phyloP scores from a whole-genome alignment of 2,797 vertebrate genomes.

The Sebastolobus alascanus region DNA sequence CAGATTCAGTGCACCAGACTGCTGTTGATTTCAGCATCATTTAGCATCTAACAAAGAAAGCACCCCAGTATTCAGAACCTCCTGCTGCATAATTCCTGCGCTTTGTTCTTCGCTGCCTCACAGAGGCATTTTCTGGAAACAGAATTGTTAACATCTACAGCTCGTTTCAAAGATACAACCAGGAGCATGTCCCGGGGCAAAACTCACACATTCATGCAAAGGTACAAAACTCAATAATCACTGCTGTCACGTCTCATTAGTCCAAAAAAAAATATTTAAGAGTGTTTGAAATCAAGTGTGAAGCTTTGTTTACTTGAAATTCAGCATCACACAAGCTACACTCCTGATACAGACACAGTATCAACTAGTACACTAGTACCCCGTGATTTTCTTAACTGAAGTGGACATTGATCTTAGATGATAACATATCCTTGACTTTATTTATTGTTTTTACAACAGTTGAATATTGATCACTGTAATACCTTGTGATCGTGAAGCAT shows the following conservation, averaged over 20 bases:
- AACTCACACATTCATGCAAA: constrained; percentile 48
- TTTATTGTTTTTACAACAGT: background rate
- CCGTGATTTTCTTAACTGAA: background rate
- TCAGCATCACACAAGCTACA: background rate
- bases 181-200: constrained; percentile 38
- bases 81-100: background rate
- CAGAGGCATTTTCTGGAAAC: constrained; percentile 5
- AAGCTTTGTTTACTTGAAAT: constrained; percentile 13
- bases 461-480: background rate
- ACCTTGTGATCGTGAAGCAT: background rate
- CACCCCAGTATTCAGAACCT: background rate
- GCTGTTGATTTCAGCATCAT: constrained; percentile 27
- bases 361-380: too few relatives aligned
- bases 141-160: constrained; percentile 30
- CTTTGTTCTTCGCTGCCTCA: constrained; percentile 1
- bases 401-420: background rate
- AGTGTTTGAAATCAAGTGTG: background rate
- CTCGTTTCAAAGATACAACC: constrained; percentile 25
- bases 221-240: constrained; percentile 50
- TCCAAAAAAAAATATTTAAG: constrained; percentile 8
- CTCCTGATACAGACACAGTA: background rate
- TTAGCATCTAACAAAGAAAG: constrained; percentile 21
- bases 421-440: background rate
- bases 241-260: constrained; percentile 49
- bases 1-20: constrained; percentile 18